Percentiles rank a stretch among this genome's conserved stretches.
Conservation (phyloP, 2,888 invertebrate genomes). For the Eumacrocentrus americanus region DNA sequence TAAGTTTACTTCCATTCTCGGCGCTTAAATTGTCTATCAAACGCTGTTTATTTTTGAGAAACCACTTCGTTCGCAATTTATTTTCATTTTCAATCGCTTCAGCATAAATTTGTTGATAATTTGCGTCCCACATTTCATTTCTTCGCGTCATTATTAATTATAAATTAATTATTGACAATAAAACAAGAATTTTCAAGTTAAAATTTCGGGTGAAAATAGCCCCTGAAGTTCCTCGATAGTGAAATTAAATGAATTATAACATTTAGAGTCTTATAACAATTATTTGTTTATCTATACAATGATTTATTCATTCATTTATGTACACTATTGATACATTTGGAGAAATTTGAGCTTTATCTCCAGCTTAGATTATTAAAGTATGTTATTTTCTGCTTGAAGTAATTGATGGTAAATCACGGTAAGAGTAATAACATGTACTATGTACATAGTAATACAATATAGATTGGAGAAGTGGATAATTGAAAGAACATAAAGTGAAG, state of each 20-base stretch:
- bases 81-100: slow-evolving; percentile 46
- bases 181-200: slow-evolving; percentile 1
- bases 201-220: background rate
- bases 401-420: slow-evolving; percentile 24
- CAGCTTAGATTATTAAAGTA: no score
- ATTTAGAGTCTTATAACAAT: no score
- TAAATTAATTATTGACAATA: background rate
- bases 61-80: slow-evolving; percentile 49
- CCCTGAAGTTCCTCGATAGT: slow-evolving; percentile 13
- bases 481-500: background rate
- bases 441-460: slow-evolving; percentile 28
- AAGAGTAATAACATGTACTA: slow-evolving; percentile 30
- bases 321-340: slow-evolving; percentile 55
- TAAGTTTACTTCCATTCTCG: slow-evolving; percentile 32
- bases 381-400: slow-evolving; percentile 23
- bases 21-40: slow-evolving; percentile 46
- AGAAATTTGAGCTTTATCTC: slow-evolving; percentile 40
- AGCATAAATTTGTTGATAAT: slow-evolving; percentile 49
- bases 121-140: slow-evolving; percentile 43
- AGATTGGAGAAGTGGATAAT: slow-evolving; percentile 5
- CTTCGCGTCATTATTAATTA: slow-evolving; percentile 35
- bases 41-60: slow-evolving; percentile 47
- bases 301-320: slow-evolving; percentile 42
- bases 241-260: no score
- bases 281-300: slow-evolving; percentile 25